phyloP scores from a whole-genome alignment of 2,797 vertebrate species.

The Karalla daura region DNA sequence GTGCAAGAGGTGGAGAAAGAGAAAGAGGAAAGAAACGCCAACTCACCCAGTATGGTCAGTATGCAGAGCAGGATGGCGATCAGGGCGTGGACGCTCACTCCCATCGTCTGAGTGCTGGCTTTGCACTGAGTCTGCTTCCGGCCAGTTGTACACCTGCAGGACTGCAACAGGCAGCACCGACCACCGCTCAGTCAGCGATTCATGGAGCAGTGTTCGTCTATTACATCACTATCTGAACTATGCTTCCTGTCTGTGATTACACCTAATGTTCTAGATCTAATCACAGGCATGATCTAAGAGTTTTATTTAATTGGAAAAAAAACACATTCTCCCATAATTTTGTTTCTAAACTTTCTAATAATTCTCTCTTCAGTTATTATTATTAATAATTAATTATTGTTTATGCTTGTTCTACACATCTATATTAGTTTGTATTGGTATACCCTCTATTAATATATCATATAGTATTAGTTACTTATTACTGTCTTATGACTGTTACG shows the following conservation, averaged over 20 bases:
- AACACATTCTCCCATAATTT: no score
- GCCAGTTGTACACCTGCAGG: constrained; percentile 88
- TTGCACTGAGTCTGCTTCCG: constrained; percentile 85
- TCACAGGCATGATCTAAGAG: no score
- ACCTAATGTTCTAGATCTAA: no score
- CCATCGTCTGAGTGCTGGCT: constrained; percentile 70
- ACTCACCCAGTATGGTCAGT: constrained; percentile 90
- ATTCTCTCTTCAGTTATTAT: no score
- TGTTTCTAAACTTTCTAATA: no score
- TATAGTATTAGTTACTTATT: no score
- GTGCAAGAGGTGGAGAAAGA: background rate
- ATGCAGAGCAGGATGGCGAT: constrained; percentile 93
- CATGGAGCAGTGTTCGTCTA: background rate
- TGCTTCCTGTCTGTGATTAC: background rate
- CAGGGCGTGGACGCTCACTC: constrained; percentile 88
- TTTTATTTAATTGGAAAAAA: no score
- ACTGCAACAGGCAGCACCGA: constrained; percentile 37
- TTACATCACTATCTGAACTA: background rate
- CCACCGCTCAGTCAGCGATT: background rate
- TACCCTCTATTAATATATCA: no score
- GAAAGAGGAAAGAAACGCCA: rapidly evolving
- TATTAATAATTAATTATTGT: no score
- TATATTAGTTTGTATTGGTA: no score
- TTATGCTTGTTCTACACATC: no score
- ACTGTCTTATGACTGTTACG: no score